A percentile compares a stretch with the other conserved stretches of the same genome.
phyloP scores from a whole-genome alignment of 2,797 vertebrate species.

The Dendrocincla tyrannina region DNA sequence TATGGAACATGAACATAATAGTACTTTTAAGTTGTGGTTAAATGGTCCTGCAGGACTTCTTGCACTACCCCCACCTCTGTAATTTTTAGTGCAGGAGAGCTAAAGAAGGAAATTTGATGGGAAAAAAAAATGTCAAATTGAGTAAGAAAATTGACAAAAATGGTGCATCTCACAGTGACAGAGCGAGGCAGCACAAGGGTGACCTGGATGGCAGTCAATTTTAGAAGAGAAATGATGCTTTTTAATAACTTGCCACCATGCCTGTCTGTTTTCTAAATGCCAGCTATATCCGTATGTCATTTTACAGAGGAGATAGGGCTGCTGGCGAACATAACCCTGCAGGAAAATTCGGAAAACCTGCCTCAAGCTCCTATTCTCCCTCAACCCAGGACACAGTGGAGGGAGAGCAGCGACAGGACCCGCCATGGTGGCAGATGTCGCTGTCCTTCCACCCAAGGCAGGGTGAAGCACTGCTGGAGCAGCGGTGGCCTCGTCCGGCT shows the following conservation, averaged over 20 bases:
- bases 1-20: neutral
- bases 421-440: too few species aligned
- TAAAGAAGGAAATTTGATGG: neutral
- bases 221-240: neutral
- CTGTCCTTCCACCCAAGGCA: neutral
- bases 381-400: rapidly evolving
- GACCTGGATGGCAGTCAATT: rapidly evolving
- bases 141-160: neutral
- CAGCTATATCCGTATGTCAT: rapidly evolving
- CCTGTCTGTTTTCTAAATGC: neutral
- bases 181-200: neutral
- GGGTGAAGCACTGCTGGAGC: neutral
- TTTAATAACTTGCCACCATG: neutral
- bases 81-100: neutral
- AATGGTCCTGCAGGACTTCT: neutral
- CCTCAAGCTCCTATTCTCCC: neutral
- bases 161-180: neutral
- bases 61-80: rapidly evolving
- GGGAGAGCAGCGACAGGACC: neutral
- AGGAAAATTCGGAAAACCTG: neutral
- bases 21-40: neutral
- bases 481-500: slow-evolving; percentile 45
- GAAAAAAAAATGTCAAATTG: neutral
- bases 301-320: neutral
- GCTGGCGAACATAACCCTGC: rapidly evolving